Conservation (phyloP, 2,797 vertebrate genomes). For the Oreortyx pictus region DNA sequence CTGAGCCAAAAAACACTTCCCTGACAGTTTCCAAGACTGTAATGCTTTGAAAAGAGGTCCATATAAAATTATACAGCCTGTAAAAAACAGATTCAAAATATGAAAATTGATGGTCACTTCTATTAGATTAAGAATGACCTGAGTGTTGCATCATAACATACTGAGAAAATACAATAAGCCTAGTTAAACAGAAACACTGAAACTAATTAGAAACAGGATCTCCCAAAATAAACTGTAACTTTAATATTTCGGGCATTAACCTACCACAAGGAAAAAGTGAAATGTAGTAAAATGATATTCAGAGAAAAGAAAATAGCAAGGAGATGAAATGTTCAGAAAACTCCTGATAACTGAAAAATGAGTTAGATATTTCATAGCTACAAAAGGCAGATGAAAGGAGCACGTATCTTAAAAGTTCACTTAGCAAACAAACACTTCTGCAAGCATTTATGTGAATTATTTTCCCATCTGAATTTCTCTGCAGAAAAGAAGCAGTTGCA, state of each 20-base stretch:
- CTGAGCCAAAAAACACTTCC: not conserved
- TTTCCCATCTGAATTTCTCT: not conserved
- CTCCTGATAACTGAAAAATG: not conserved
- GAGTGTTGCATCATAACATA: constrained; percentile 1
- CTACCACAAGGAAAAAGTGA: not conserved
- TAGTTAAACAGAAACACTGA: not conserved
- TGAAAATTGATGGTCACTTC: not conserved
- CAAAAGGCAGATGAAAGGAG: not conserved
- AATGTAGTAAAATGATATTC: not conserved
- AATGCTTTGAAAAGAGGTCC: not conserved
- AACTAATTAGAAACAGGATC: constrained; percentile 47
- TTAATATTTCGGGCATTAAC: not conserved
- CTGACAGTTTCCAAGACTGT: not conserved
- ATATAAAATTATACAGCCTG: not conserved
- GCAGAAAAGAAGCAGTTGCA: not conserved
- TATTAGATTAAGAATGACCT: constrained; percentile 19
- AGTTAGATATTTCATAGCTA: not conserved
- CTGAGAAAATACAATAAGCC: constrained; percentile 35
- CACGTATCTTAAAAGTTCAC: not conserved
- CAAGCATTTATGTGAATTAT: not conserved
- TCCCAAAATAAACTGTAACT: constrained; percentile 17
- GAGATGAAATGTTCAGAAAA: constrained; percentile 10
- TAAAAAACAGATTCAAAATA: not conserved
- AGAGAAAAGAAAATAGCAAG: not conserved
- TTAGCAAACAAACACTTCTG: not conserved